Percentiles rank a stretch among this genome's conserved stretches.
phyloP scores from a whole-genome alignment of 2,888 invertebrate genomes.

The Polydrusus tereticollis region DNA sequence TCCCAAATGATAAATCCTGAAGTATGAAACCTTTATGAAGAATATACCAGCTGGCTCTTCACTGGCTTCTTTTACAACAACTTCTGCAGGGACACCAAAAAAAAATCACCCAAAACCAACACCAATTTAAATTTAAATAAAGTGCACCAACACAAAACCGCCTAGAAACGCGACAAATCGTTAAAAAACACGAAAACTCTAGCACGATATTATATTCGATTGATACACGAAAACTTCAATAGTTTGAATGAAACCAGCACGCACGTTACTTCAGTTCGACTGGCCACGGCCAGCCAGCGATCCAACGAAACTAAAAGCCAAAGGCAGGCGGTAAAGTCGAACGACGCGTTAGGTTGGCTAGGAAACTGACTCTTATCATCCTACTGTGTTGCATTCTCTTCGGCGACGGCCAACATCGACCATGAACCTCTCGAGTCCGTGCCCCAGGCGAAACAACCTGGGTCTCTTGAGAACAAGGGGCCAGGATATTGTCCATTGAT shows the following conservation, averaged over 20 bases:
- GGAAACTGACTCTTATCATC: slow-evolving; percentile 37
- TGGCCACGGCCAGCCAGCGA: slow-evolving; percentile 22
- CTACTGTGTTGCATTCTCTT: slow-evolving; percentile 26
- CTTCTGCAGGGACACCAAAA: background rate
- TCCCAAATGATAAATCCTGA: background rate
- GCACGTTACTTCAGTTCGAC: slow-evolving; percentile 6
- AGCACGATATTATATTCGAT: background rate
- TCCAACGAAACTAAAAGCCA: slow-evolving; percentile 35
- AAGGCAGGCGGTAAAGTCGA: slow-evolving; percentile 22
- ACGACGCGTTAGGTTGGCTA: slow-evolving; percentile 27
- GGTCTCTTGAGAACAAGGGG: slow-evolving; percentile 16
- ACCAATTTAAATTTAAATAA: slow-evolving; percentile 1
- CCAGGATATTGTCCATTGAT: slow-evolving; percentile 2
- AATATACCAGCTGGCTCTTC: background rate
- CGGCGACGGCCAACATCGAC: slow-evolving; percentile 30
- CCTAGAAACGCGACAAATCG: background rate
- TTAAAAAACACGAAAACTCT: slow-evolving; percentile 2
- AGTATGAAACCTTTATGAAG: background rate
- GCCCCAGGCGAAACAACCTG: slow-evolving; percentile 37
- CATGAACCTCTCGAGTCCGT: slow-evolving; percentile 36
- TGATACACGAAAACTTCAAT: background rate
- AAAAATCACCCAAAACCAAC: background rate
- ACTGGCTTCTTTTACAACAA: background rate
- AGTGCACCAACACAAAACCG: background rate
- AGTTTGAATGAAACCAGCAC: slow-evolving; percentile 4